Evolutionary conservation across 1,140 invertebrate species (phyloP), one percentile per base, ranked within the genome.

Genomic region (Anastrepha ludens): DNA sequence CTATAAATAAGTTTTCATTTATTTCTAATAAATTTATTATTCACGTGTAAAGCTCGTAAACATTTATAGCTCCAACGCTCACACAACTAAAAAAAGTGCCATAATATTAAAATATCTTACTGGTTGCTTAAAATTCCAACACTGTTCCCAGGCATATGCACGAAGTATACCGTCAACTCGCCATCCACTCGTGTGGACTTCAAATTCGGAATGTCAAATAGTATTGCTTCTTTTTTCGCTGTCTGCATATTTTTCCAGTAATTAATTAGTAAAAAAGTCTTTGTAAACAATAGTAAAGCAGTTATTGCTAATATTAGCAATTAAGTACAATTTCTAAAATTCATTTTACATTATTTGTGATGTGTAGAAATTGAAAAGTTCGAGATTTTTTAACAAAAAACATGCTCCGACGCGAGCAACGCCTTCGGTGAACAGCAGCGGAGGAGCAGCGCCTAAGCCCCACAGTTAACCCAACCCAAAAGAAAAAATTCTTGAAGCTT

Each of bases 401-500:
- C 87, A 88, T 65, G 87, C 74, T 86, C 81, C 65, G 70, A 86
- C 17, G 74, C 74, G 74, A 81, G 74, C 87, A 88, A 88, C 81
- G 87, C 85, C 87, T 88, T 85, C 74, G 87, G 70, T 88, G 87
- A 88, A 88, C 15, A 86, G 65, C 60, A 64, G 87, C 86, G 81
- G 87, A 67, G 62, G 78, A 88, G 78, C 65, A 88, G 64, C 58
- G 85, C 65, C 70, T 50, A 85, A 78, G 85, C 65, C 87, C 85
- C 87, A 81, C 81, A 65, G 65, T 81, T 85, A 88, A 88, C 87
- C 87, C 87, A 88, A 88, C 87, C 87, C 87, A 86, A 88, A 88
- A 88, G 85, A 85, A 88, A 88, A 86, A 86, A 47, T 86, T 86
- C 50, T 86, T 86, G 65, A 86, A 88, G 50, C 29, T 74, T 88